Base-by-base conservation (phyloP, 2,113 vertebrate species). In the Syngnathus scovelli region DNA sequence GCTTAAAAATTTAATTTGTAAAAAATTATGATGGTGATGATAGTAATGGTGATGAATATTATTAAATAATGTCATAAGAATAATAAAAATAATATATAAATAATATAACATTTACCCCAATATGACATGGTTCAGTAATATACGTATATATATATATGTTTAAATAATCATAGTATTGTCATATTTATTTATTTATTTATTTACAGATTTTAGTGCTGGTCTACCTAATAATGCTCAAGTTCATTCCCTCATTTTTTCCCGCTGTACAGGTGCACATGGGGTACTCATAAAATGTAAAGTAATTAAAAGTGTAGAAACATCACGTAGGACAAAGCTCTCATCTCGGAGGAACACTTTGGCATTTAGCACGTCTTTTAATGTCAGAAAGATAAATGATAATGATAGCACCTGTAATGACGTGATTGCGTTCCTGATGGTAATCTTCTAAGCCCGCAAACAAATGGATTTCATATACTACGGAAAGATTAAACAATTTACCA, bases 401-500 rank as follows among this genome's bases (percentile, higher is more conserved):
- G 85, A 89, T 83, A 67, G 82, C 77, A 84, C 78, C 83, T 81
- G 81, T 83, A 78, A 86, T 88, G 85, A 88, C 78, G 78, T 83
- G 80, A 86, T 89, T 87, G 86, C 78, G 56, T 83, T 80, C 76
- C 78, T 80, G 69, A 80, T 85, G 82, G 82, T 88, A 85, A 87
- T 88, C 77, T 72, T 83, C 83, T 68, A 67, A 86, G 82, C 77
- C 76, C 79, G 74, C 86, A 90, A 91, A 92, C 85, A 90, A 92
- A 92, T 91, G 88, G 86, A 82, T 90, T 91, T 92, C 86, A 92
- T 90, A 89, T 91, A 88, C 63, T 77, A 62, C 67, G 59, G 79
- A 85, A 85, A 89, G 78, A 92, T 90, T 88, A 91, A 90, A 86
- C 85, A 88, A 88, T 89, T 90, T 90, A 90, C 85, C 84, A 89